Evolutionary conservation across 2,797 vertebrate species (phyloP), one percentile per base, ranked within the genome.

Genomic region (Pampus argenteus): DNA sequence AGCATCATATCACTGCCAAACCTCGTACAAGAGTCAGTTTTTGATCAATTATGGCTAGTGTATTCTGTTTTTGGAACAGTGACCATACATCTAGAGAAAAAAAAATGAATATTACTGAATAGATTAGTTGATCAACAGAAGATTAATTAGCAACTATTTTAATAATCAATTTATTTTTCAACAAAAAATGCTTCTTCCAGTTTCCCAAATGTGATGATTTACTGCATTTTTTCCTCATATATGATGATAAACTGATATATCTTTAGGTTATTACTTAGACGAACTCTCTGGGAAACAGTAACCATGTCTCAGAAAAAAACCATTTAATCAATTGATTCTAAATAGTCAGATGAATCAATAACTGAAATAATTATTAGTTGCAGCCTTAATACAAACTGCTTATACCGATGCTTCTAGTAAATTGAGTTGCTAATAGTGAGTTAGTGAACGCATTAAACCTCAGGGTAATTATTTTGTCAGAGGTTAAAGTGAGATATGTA

Each of bases 401-500:
- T 57, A 59, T 55, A 54, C 42, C 23, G 48, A 52, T 40, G 26
- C 6, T 36, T 59, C 28, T 36, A 23, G 69, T 66, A 54, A 38
- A 65, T 0, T 1, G 34, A 26, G 25, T 5, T 54, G 28, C 20
- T 59, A 76, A 45, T 49, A 42, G 22, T 22, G 4, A 50, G 38
- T 25, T 54, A 70, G 61, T 40, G 38, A 58, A 64, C 3, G 48
- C 54, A 76, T 42, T 56, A 62, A 74, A 60, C 28, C 54, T 61
- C 45, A 15, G 25, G 71, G 66, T 65, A 18, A 63, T 84, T 83
- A 65, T 61, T 65, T 73, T 48, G 64, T 68, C 79, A 81, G 61
- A 60, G 79, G 48, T 66, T 84, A 68, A 28, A 71, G 85, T 82
- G 76, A 76, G 73, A 86, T 82, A 77, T 23, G 56, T 60, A 84